Evolutionary conservation across 2,797 vertebrate species (phyloP).

Genomic region (Gymnoscopelus braueri): DNA sequence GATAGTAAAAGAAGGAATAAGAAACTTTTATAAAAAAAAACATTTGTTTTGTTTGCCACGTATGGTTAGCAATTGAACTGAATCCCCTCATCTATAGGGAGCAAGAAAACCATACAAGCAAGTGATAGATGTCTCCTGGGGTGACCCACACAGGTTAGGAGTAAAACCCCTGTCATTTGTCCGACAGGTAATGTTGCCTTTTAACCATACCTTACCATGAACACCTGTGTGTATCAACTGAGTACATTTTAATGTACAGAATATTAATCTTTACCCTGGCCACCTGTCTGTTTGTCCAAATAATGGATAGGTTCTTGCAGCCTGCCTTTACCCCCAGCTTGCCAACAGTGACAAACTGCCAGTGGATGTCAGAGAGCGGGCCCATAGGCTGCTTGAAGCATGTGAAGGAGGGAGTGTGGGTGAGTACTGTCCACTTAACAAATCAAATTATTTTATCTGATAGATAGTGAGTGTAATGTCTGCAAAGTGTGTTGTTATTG

Average conservation of each 20-base stretch:
- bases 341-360: constrained; percentile 63
- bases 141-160: constrained; percentile 68
- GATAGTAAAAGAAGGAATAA: too few relatives aligned
- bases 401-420: constrained; percentile 73
- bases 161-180: constrained; percentile 78
- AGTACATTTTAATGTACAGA: background rate
- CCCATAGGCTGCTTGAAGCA: constrained; percentile 53
- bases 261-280: background rate
- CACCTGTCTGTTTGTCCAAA: background rate
- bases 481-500: too few relatives aligned
- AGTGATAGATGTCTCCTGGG: constrained; percentile 66
- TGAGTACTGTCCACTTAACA: constrained; percentile 38
- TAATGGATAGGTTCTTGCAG: constrained; percentile 72
- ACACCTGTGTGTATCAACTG: too few relatives aligned
- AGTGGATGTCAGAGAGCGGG: constrained; percentile 68
- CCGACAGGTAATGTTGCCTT: constrained; percentile 73
- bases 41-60: background rate
- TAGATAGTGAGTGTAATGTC: too few relatives aligned
- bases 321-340: constrained; percentile 77
- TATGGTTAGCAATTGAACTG: constrained; percentile 8
- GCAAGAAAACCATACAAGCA: constrained; percentile 61
- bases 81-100: constrained; percentile 56
- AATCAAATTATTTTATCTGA: background rate
- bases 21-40: background rate
- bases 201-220: too few relatives aligned